A percentile compares a stretch with the other conserved stretches of the same genome.
These are phyloP conservation scores for Lepus oiostolus DNA, from an alignment of 2,797 vertebrate species.

Conservation along the genomic window DNA sequence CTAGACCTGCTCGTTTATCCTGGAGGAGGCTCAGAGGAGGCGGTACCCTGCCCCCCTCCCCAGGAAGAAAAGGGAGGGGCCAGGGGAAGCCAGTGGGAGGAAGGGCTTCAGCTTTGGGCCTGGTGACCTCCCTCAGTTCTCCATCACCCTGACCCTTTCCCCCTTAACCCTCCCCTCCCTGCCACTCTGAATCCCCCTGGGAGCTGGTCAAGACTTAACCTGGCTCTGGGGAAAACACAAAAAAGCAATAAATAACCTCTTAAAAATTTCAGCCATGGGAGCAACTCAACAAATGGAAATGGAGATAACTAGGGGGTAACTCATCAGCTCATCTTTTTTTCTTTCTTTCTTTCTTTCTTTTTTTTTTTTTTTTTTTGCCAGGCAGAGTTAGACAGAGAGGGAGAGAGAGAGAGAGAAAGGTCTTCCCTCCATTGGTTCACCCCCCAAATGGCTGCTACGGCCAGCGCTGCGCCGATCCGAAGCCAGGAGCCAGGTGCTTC, in stretches of 20 bases:
- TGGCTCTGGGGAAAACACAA: neutral
- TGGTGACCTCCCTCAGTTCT: neutral
- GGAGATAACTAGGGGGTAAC: neutral
- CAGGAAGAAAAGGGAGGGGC: neutral
- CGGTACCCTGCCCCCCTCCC: neutral
- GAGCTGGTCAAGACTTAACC: neutral
- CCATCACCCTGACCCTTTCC: neutral
- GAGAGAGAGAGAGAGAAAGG: too few relatives aligned
- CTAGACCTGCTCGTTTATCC: neutral
- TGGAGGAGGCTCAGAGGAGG: neutral
- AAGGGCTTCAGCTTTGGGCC: neutral
- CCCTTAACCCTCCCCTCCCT: too few relatives aligned
- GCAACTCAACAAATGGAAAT: neutral
- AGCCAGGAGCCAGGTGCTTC: too few relatives aligned
- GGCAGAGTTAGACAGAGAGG: too few relatives aligned
- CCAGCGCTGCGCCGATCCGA: too few relatives aligned
- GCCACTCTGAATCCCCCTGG: neutral
- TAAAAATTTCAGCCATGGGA: neutral
- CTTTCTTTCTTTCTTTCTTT: too few relatives aligned
- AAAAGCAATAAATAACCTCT: neutral
- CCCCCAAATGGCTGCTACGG: neutral
- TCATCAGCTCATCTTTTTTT: too few relatives aligned
- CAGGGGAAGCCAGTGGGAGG: too few relatives aligned
- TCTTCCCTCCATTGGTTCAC: neutral
- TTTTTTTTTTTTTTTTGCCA: too few relatives aligned